Base-by-base conservation (phyloP, 2,797 vertebrate species). In the Euphonia xanthogaster region DNA sequence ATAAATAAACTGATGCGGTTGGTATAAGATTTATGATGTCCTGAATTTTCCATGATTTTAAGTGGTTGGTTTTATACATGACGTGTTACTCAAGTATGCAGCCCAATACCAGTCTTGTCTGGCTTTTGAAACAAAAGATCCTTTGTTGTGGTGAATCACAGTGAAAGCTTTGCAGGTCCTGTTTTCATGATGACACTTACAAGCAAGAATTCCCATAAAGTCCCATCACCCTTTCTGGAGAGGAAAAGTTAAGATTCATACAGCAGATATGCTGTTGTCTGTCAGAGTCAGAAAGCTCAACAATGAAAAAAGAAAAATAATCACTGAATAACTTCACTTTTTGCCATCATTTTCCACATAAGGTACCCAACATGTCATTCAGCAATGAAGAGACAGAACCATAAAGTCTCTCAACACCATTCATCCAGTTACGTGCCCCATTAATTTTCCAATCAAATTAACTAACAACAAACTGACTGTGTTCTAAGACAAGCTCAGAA, bases 81-180 rank as follows among this genome's bases (percentile, higher is more conserved):
- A 97, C 86, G 84, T 85, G 94, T 94, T 96, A 92, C 78, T 89
- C 71, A 94, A 96, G 61, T 89, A 96, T 96, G 94, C 72, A 96
- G 91, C 80, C 91, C 75, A 73, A 92, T 94, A 92, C 88, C 81
- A 94, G 92, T 88, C 92, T 94, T 92, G 95, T 96, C 94, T 96
- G 94, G 91, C 66, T 96, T 95, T 90, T 3, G 23, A 93, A 97
- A 96, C 95, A 96, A 96, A 94, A 95, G 82, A 23, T 68, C 89
- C 93, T 97, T 95, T 96, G 91, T 96, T 96, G 92, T 96, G 93
- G 96, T 94, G 94, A 96, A 95, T 96, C 92, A 94, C 4, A 90
- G 70, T 90, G 65, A 93, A 96, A 86, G 40, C 51, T 85, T 89
- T 80, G 54, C 92, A 96, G 94, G 92, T 94, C 84, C 81, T 93